Evolutionary conservation across 2,113 vertebrate species (phyloP), one percentile per base, ranked within the genome.

Genomic region (Xiphophorus hellerii): DNA sequence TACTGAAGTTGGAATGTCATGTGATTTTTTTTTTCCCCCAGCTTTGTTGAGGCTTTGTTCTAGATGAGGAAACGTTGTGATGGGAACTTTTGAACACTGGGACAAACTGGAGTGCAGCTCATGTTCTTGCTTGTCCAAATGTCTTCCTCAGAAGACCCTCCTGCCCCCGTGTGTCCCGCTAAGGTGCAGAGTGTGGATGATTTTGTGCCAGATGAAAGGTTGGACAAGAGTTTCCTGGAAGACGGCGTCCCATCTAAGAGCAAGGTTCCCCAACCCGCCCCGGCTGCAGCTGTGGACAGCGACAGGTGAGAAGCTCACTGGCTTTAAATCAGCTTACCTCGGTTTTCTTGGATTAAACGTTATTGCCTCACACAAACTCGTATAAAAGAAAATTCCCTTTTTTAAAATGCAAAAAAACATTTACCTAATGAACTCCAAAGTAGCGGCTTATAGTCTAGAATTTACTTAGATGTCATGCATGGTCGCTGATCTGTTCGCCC

Each of bases 181-280:
- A 89, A 89, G 39, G 96, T 97, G 1, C 95, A 95, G 79, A 96
- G 93, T 0, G 94, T 98, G 75, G 98, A 99, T 78, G 97, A 99
- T 67, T 99, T 98, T 75, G 85, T 97, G 30, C 97, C 97, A 0
- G 97, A 99, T 0, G 98, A 96, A 22, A 87, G 95, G 73, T 92
- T 99, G 82, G 98, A 99, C 87, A 95, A 80, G 84, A 95, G 94
- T 89, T 99, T 99, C 86, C 93, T 99, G 27, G 98, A 99, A 8
- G 98, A 99, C 39, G 62, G 92, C 1, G 77, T 73, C 0, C 89
- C 92, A 0, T 77, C 86, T 0, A 95, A 89, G 74, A 89, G 85
- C 0, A 94, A 90, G 70, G 90, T 78, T 9, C 51, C 39, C 0
- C 87, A 31, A 2, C 83, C 12, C 71, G 80, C 62, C 78, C 7